Evolutionary conservation across 2,797 vertebrate species (phyloP).

Genomic region (Lophius americanus): DNA sequence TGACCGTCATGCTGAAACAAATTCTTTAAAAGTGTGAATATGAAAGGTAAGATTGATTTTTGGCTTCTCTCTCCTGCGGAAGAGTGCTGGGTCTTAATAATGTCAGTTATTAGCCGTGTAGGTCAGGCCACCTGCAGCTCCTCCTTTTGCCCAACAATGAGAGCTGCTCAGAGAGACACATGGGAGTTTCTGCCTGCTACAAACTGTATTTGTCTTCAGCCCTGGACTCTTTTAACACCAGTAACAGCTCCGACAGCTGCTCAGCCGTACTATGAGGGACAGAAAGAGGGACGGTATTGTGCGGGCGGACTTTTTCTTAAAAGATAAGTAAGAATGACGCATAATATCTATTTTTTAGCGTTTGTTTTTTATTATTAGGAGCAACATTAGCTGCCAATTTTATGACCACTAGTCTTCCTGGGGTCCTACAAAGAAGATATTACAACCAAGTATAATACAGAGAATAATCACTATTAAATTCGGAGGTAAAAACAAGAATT

Average conservation of each 20-base stretch:
- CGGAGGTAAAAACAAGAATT: no score
- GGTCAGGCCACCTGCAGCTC: conserved; percentile 53
- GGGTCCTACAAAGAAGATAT: no score
- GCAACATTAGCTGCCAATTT: no score
- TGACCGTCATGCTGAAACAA: conserved; percentile 40
- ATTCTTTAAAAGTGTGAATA: conserved; percentile 43
- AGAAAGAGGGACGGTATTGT: not conserved
- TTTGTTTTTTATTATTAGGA: no score
- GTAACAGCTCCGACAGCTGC: conserved; percentile 55
- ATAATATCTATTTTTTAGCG: no score
- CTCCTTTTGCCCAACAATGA: conserved; percentile 42
- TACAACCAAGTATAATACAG: not conserved
- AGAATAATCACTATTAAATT: not conserved
- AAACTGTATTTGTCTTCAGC: conserved; percentile 44
- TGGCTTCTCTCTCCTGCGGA: conserved; percentile 8
- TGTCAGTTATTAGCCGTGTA: conserved; percentile 31
- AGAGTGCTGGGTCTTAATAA: conserved; percentile 21
- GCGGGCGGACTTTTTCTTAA: not conserved
- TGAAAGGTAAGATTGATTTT: conserved; percentile 33
- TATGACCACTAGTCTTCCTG: no score
- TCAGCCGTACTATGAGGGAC: conserved; percentile 14
- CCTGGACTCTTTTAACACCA: conserved; percentile 55
- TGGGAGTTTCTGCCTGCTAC: conserved; percentile 38
- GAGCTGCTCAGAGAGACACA: conserved; percentile 34
- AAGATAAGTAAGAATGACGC: no score